These are phyloP conservation scores for Riparia riparia DNA, from an alignment of 2,113 vertebrate genomes.

Conservation along the genomic window DNA sequence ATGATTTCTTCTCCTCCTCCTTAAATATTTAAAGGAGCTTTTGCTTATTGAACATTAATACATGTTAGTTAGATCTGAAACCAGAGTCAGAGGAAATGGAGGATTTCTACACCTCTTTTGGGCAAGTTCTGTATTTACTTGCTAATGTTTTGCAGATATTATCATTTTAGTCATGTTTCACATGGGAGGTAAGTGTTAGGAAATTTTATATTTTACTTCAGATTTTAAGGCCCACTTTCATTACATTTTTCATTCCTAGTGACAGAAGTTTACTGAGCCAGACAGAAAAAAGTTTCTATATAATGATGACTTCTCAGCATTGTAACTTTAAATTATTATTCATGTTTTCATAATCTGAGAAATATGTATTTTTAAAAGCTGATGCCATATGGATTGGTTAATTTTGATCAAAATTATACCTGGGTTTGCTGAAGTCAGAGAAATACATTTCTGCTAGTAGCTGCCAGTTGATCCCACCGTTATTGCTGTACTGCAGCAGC, in stretches of 20 bases:
- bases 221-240: neutral
- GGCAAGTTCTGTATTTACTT: neutral
- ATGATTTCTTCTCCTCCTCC: neutral
- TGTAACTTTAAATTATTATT: neutral
- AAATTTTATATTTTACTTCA: neutral
- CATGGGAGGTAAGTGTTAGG: neutral
- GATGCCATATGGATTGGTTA: neutral
- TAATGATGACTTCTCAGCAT: neutral
- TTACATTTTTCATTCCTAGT: neutral
- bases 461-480: slow-evolving; percentile 95
- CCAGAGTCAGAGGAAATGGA: neutral
- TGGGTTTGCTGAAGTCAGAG: slow-evolving; percentile 95
- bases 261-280: neutral
- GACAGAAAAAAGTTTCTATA: neutral
- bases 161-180: neutral
- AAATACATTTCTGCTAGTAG: slow-evolving; percentile 99
- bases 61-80: neutral
- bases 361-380: neutral
- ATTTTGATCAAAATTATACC: slow-evolving; percentile 67
- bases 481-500: slow-evolving; percentile 94
- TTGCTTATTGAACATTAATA: neutral
- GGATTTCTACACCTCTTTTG: neutral
- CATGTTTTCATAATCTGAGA: neutral
- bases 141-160: neutral
- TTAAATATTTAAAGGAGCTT: neutral